Percentiles rank a stretch among this genome's conserved stretches.
These are phyloP conservation scores for Tachystola acroxantha DNA, from an alignment of 2,888 invertebrate species.

Conservation along the genomic window DNA sequence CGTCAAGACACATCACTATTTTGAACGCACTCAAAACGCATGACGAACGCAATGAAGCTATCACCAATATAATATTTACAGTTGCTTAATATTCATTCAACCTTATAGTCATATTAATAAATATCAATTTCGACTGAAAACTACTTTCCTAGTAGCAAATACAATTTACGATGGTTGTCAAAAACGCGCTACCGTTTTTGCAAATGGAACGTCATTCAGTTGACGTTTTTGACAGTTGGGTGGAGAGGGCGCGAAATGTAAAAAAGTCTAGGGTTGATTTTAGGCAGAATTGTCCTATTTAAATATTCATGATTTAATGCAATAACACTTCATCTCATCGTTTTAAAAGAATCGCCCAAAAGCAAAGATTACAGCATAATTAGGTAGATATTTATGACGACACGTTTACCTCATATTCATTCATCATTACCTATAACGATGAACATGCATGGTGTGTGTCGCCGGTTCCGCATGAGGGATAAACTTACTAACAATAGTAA, in stretches of 20 bases:
- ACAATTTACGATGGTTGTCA: slow-evolving; percentile 20
- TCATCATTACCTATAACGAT: too few relatives aligned
- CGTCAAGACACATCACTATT: slow-evolving; percentile 37
- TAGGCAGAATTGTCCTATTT: too few relatives aligned
- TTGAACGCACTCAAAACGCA: slow-evolving; percentile 48
- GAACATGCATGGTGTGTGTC: too few relatives aligned
- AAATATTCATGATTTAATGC: too few relatives aligned
- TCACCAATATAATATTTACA: neutral
- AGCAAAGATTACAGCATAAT: too few relatives aligned
- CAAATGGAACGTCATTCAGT: slow-evolving; percentile 35
- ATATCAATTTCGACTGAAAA: slow-evolving; percentile 3
- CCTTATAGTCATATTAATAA: slow-evolving; percentile 3
- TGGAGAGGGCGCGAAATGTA: neutral
- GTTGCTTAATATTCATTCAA: neutral
- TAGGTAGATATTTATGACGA: too few relatives aligned
- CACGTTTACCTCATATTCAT: too few relatives aligned
- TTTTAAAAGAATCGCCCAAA: too few relatives aligned
- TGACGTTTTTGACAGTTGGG: slow-evolving; percentile 48
- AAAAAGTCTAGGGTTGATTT: too few relatives aligned
- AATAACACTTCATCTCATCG: too few relatives aligned
- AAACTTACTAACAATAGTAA: too few relatives aligned
- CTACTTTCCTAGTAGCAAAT: slow-evolving; percentile 4
- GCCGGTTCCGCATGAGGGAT: too few relatives aligned
- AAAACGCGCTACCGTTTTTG: slow-evolving; percentile 30
- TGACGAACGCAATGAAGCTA: slow-evolving; percentile 26